These are phyloP conservation scores for Malurus splendens DNA, from an alignment of 2,797 vertebrate species.

Conservation along the genomic window DNA sequence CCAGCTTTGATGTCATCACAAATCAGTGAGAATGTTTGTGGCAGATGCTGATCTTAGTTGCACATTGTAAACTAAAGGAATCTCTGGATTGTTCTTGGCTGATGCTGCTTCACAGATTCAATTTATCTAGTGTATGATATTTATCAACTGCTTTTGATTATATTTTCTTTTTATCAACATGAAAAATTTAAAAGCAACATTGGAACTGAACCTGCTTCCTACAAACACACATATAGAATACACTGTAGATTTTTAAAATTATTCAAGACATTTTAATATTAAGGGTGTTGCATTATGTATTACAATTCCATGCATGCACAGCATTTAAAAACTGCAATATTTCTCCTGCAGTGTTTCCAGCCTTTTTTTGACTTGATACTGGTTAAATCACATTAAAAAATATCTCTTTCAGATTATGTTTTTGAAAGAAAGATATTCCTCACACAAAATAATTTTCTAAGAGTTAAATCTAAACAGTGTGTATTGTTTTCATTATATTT, in stretches of 20 bases:
- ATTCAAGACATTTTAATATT: not conserved
- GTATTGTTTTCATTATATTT: not conserved
- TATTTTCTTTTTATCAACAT: not conserved
- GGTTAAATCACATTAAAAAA: not conserved
- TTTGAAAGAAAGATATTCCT: not conserved
- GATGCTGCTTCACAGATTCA: not conserved
- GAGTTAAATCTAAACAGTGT: not conserved
- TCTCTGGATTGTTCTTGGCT: not conserved
- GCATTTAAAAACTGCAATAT: not conserved
- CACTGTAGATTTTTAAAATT: not conserved
- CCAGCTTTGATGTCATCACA: not conserved
- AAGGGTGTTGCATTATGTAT: not conserved
- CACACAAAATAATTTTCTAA: not conserved
- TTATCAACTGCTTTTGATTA: not conserved
- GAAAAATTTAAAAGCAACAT: not conserved
- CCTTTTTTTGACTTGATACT: not conserved
- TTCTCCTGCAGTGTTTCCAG: not conserved
- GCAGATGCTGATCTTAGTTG: not conserved
- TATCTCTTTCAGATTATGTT: not conserved
- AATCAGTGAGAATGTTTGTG: not conserved
- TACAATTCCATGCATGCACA: not conserved
- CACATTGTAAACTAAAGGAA: not conserved
- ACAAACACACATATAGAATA: not conserved
- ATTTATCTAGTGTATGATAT: not conserved
- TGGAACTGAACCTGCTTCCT: not conserved